These are phyloP conservation scores for Tridacna gigas DNA, from an alignment of 2,888 invertebrate genomes.

Conservation along the genomic window DNA sequence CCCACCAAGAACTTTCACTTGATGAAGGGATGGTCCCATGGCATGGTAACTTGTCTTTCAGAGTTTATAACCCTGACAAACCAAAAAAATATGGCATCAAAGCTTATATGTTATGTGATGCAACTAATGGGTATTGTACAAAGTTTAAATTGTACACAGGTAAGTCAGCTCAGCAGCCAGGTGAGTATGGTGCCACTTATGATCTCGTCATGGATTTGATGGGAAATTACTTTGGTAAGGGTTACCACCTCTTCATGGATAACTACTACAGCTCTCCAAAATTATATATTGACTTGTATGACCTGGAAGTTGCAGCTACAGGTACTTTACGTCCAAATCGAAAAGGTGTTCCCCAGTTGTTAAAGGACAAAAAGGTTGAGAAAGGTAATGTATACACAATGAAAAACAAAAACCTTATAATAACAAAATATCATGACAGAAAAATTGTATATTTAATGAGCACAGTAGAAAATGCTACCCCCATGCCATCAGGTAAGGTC, in stretches of 20 bases:
- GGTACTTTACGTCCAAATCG: conserved; percentile 40
- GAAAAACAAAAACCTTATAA: conserved; percentile 16
- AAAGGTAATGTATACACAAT: conserved; percentile 25
- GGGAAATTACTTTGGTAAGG: background rate
- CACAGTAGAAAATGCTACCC: conserved; percentile 23
- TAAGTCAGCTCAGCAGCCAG: conserved; percentile 25
- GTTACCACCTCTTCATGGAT: background rate
- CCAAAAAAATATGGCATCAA: conserved; percentile 57
- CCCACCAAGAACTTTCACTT: conserved; percentile 45
- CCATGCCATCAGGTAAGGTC: conserved; percentile 17
- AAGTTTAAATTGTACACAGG: conserved; percentile 55
- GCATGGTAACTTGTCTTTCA: conserved; percentile 48
- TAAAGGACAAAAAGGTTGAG: conserved; percentile 30
- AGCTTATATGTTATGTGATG: conserved; percentile 57
- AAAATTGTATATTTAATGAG: conserved; percentile 16
- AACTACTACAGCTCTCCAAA: conserved; percentile 19
- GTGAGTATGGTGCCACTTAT: background rate
- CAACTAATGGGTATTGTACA: conserved; percentile 45
- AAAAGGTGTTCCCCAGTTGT: conserved; percentile 42
- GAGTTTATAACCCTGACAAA: conserved; percentile 64
- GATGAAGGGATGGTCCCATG: conserved; percentile 64
- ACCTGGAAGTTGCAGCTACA: background rate
- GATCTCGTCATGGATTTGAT: background rate
- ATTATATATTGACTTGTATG: conserved; percentile 20
- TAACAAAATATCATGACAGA: conserved; percentile 44